A percentile compares a stretch with the other conserved stretches of the same genome.
These are phyloP conservation scores for Andrena fulva DNA, from an alignment of 2,888 invertebrate genomes.

Conservation along the genomic window DNA sequence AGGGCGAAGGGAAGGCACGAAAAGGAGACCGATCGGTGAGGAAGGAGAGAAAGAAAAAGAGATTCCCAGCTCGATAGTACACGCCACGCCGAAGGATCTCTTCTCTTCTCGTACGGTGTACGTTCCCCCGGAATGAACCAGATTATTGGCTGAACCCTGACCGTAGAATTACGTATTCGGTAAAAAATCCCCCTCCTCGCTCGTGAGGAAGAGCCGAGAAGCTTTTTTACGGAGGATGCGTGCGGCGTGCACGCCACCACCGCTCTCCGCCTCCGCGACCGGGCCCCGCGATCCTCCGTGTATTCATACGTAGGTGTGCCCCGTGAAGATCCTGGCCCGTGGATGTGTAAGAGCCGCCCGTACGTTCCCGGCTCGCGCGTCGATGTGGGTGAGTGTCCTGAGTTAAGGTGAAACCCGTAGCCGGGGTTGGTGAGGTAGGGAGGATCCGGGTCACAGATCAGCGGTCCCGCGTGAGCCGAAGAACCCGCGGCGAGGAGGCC, in stretches of 20 bases:
- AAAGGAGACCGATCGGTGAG: slow-evolving; percentile 42
- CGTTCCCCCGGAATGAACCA: slow-evolving; percentile 77
- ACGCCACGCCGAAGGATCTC: slow-evolving; percentile 46
- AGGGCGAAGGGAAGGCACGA: slow-evolving; percentile 26
- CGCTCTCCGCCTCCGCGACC: slow-evolving; percentile 3
- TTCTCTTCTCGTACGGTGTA: slow-evolving; percentile 52
- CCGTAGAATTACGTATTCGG: slow-evolving; percentile 82
- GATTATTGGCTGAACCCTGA: slow-evolving; percentile 83
- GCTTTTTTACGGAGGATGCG: slow-evolving; percentile 72
- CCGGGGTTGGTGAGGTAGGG: slow-evolving; percentile 81
- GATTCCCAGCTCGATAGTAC: slow-evolving; percentile 67
- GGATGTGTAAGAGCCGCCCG: slow-evolving; percentile 40
- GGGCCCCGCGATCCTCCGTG: slow-evolving; percentile 21
- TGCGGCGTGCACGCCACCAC: slow-evolving; percentile 71
- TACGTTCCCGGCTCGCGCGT: slow-evolving; percentile 46
- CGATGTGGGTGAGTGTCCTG: slow-evolving; percentile 71
- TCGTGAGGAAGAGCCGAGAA: slow-evolving; percentile 64
- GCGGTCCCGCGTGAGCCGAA: slow-evolving; percentile 81
- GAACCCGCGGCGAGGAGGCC: slow-evolving; percentile 73
- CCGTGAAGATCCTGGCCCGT: slow-evolving; percentile 46
- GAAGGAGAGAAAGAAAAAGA: slow-evolving; percentile 54
- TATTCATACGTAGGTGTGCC: slow-evolving; percentile 49
- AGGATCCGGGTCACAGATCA: slow-evolving; percentile 85
- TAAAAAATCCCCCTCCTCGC: slow-evolving; percentile 74
- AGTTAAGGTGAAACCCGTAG: slow-evolving; percentile 77